Evolutionary conservation across 2,888 invertebrate species (phyloP), one percentile per base, ranked within the genome.

Genomic region (Andricus curvator): DNA sequence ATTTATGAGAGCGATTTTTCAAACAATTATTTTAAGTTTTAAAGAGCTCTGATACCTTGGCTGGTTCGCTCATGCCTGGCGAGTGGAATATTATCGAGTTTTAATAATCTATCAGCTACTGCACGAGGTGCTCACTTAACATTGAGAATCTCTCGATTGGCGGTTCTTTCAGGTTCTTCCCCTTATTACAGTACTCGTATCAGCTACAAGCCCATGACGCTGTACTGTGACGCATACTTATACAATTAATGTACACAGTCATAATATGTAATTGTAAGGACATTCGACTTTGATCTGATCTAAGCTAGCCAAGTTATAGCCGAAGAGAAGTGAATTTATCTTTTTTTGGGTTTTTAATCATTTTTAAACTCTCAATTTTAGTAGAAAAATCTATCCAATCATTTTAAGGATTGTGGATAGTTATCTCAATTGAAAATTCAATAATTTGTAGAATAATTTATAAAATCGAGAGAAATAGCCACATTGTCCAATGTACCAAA

Each of bases 121-220:
- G 3, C 37, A 41, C 22, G 48, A n/a, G 13, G 51, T 33, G 29
- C 37, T n/a, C 74, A 74, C 33, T 33, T 37, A 56, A 33, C 70
- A 70, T 70, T 51, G 56, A 74, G 51, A 60, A 74, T 74, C 74
- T 25, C 29, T 22, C 56, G 51, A 56, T 74, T 56, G 56, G 33
- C n/a, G 56, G 29, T 74, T 56, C 74, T 74, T 74, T 29, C 29
- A 20, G 74, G 74, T 56, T 74, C 74, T 74, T 74, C 33, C 74
- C 74, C 74, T 33, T 56, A 44, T 29, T 70, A 4, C 1, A 70
- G 33, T 33, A 1, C 51, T 37, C 48, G 6, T 70, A 70, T 70
- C 48, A 48, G 37, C 33, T 17, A 60, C 20, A 37, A 68, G 60
- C 56, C 37, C 37, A 37, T 74, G 33, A 74, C 48, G 48, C 15